Percentiles rank a stretch among this genome's conserved stretches.
Conservation (phyloP, 2,797 vertebrate species). For the Phoxinus dragarum region DNA sequence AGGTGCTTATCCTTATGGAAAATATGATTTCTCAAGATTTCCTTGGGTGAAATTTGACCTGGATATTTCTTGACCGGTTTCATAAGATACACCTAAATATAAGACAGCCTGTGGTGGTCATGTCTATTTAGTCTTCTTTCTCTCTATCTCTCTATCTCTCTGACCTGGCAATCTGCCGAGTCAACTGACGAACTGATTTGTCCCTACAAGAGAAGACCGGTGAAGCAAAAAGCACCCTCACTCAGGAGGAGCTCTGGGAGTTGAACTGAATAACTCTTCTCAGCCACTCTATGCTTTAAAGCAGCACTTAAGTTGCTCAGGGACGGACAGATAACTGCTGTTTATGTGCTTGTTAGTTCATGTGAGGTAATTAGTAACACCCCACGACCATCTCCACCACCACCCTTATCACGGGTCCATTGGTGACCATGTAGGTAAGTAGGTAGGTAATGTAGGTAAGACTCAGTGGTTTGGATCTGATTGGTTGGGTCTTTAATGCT, state of each 20-base stretch:
- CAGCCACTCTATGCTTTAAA: conserved; percentile 53
- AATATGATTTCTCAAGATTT: not conserved
- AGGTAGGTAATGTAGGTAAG: not conserved
- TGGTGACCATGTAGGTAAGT: too few relatives aligned
- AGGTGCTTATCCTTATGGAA: not conserved
- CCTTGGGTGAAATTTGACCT: not conserved
- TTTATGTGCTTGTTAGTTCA: conserved; percentile 61
- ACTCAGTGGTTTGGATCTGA: conserved; percentile 29
- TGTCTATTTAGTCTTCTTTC: conserved; percentile 9
- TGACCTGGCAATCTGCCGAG: conserved; percentile 39
- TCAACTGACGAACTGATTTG: conserved; percentile 38
- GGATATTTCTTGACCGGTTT: conserved; percentile 27
- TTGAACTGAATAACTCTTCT: conserved; percentile 54
- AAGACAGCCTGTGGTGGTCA: conserved; percentile 20
- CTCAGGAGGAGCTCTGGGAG: conserved; percentile 39
- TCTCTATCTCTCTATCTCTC: not conserved
- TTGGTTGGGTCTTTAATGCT: conserved; percentile 33
- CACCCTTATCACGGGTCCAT: conserved; percentile 38
- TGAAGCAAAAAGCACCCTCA: conserved; percentile 40
- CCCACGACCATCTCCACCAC: conserved; percentile 23
- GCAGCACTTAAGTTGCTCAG: conserved; percentile 58
- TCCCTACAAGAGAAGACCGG: conserved; percentile 32
- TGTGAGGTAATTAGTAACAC: conserved; percentile 59
- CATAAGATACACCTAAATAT: not conserved
- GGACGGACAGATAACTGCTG: conserved; percentile 59